phyloP scores from a whole-genome alignment of 2,113 vertebrate genomes.

The human (Homo sapiens) region DNA sequence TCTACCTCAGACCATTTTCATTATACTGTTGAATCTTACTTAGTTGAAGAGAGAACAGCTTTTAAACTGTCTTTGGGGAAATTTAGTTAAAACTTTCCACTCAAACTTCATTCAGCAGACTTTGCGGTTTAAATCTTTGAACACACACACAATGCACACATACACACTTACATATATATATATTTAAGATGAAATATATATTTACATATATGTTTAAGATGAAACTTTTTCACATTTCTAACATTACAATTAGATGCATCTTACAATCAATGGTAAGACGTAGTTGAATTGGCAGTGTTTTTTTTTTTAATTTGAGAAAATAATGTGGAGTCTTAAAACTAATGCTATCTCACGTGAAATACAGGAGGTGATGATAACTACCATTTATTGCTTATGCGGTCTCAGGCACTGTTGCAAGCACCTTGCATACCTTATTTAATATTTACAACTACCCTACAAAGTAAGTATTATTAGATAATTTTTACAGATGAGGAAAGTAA shows the following conservation, averaged over 20 bases:
- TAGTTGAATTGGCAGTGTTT: not conserved
- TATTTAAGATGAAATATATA: not conserved
- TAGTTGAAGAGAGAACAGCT: not conserved
- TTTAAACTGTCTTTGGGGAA: constrained; percentile 21
- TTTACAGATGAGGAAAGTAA: not conserved
- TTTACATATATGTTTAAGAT: not conserved
- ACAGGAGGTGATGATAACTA: not conserved
- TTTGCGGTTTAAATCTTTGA: not conserved
- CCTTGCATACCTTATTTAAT: not conserved
- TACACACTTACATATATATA: not conserved
- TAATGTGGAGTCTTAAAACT: not conserved
- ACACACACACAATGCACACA: not conserved
- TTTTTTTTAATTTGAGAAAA: not conserved
- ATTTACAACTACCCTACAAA: not conserved
- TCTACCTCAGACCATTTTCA: constrained; percentile 42
- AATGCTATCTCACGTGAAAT: not conserved
- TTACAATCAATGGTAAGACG: not conserved
- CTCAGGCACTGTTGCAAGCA: not conserved
- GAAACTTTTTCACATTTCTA: not conserved
- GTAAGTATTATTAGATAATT: not conserved
- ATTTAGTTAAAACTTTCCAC: constrained; percentile 44
- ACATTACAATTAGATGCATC: not conserved
- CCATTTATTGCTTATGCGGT: not conserved
- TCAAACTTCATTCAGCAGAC: not conserved
- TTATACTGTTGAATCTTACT: constrained; percentile 48